Percentiles rank a stretch among this genome's conserved stretches.
These are phyloP conservation scores for Saturnia japonica DNA, from an alignment of 2,888 invertebrate genomes.

Conservation along the genomic window DNA sequence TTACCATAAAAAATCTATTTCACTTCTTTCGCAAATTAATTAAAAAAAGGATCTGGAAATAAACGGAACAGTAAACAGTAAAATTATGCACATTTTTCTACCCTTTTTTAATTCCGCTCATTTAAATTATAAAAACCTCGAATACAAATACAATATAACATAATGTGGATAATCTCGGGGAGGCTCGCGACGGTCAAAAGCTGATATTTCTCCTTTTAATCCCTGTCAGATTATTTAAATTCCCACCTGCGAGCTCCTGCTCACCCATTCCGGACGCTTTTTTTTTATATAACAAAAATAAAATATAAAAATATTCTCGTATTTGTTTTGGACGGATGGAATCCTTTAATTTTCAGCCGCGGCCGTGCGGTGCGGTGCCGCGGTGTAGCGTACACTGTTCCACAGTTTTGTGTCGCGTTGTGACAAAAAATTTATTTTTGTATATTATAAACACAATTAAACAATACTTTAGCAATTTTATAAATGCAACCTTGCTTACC, in stretches of 20 bases:
- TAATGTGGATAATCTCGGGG: conserved; percentile 67
- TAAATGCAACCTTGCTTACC: conserved; percentile 25
- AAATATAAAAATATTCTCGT: conserved; percentile 79
- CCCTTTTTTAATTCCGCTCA: conserved; percentile 42
- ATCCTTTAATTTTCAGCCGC: conserved; percentile 80
- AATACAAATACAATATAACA: conserved; percentile 59
- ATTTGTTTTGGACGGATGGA: conserved; percentile 80
- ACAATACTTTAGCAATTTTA: conserved; percentile 45
- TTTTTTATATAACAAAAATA: conserved; percentile 78
- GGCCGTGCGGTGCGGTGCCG: conserved; percentile 64
- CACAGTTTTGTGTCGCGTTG: conserved; percentile 66
- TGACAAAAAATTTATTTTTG: conserved; percentile 65
- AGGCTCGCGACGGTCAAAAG: conserved; percentile 71
- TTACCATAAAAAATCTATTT: too few species aligned
- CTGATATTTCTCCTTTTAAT: conserved; percentile 81
- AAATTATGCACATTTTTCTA: conserved; percentile 22
- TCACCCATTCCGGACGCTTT: conserved; percentile 56
- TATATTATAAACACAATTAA: conserved; percentile 57
- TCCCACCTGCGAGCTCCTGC: conserved; percentile 76
- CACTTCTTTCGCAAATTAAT: too few species aligned
- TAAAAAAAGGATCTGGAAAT: neutral
- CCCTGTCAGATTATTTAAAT: conserved; percentile 82
- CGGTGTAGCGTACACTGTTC: conserved; percentile 54
- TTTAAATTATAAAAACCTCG: conserved; percentile 65
- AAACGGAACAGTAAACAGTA: conserved; percentile 23